A percentile compares a stretch with the other conserved stretches of the same genome.
Evolutionary conservation across 2,888 invertebrate species (phyloP).

Genomic region (Ditylenchus weischeri): DNA sequence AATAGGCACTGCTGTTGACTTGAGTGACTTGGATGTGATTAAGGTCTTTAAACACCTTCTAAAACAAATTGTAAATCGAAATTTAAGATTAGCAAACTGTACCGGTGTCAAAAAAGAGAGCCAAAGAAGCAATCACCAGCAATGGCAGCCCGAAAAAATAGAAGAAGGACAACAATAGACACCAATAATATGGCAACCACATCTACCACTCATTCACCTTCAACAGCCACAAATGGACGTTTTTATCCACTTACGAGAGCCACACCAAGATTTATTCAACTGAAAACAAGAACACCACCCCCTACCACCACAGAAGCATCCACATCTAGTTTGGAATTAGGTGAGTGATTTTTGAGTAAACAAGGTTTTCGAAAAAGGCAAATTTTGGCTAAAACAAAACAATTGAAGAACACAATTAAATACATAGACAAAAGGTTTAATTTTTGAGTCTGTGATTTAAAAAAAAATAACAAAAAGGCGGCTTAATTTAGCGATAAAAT

Average conservation of each 20-base stretch:
- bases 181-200: background rate
- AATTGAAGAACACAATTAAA: no score
- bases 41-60: slow-evolving; percentile 38
- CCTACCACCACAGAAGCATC: background rate
- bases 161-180: background rate
- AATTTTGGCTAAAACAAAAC: no score
- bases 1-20: slow-evolving; percentile 54
- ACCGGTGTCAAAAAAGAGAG: slow-evolving; percentile 32
- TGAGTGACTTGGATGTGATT: slow-evolving; percentile 52
- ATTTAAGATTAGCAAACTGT: slow-evolving; percentile 41
- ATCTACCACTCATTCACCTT: background rate
- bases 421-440: no score
- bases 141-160: background rate
- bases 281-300: background rate
- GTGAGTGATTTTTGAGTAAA: background rate
- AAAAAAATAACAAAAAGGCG: no score
- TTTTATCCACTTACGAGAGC: background rate
- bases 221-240: background rate
- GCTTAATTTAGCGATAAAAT: no score
- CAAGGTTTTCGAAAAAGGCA: no score
- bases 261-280: background rate
- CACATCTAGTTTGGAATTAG: background rate
- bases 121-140: slow-evolving; percentile 1
- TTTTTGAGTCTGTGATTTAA: no score
- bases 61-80: background rate